Evolutionary conservation across 2,113 vertebrate species (phyloP).

Genomic region (Podarcis cretensis): DNA sequence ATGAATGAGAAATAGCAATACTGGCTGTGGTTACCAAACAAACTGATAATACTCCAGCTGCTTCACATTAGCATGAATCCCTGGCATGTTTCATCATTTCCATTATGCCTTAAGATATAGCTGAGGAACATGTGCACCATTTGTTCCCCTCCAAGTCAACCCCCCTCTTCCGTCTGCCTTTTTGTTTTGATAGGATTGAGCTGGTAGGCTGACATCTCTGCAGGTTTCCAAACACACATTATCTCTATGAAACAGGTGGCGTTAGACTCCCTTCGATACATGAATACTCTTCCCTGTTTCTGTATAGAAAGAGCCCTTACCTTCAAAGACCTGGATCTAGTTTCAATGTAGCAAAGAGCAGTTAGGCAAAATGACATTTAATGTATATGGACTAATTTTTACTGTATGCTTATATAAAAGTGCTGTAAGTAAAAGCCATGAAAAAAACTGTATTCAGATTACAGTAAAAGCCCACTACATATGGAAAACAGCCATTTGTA

Average conservation of each 20-base stretch:
- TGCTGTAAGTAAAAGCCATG: background rate
- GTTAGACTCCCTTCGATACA: constrained; percentile 66
- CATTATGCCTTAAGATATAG: constrained; percentile 72
- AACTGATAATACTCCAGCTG: constrained; percentile 76
- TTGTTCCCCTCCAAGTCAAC: constrained; percentile 70
- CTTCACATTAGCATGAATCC: constrained; percentile 70
- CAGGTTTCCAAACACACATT: constrained; percentile 64
- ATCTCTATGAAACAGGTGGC: constrained; percentile 77
- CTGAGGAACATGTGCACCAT: constrained; percentile 67
- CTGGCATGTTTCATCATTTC: constrained; percentile 68
- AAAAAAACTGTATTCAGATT: background rate
- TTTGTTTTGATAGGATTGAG: constrained; percentile 54
- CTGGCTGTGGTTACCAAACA: constrained; percentile 66
- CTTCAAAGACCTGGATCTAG: constrained; percentile 29
- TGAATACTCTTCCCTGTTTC: constrained; percentile 63
- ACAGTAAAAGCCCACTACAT: constrained; percentile 1
- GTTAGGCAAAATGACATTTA: constrained; percentile 28
- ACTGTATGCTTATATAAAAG: background rate
- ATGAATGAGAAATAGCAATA: constrained; percentile 70
- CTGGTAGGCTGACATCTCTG: constrained; percentile 69
- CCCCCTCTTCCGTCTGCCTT: constrained; percentile 54
- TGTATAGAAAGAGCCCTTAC: constrained; percentile 53
- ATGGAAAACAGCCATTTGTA: constrained; percentile 1
- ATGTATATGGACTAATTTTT: background rate
- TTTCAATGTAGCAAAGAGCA: constrained; percentile 40